Base-by-base conservation (phyloP, 2,888 invertebrate species). In the Polia nebulosa region DNA sequence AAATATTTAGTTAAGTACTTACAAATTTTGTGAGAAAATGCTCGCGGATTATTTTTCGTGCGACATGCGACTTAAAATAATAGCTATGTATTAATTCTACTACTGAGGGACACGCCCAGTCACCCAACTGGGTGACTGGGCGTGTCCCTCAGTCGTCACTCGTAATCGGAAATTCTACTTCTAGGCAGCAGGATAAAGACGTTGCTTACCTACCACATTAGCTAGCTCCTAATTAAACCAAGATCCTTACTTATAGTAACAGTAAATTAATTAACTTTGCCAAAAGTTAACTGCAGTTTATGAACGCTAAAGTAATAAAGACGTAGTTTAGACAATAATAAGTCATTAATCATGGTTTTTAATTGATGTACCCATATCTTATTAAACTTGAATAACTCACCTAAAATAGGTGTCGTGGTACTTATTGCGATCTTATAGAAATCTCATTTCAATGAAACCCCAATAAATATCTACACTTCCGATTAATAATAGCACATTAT, bases 401-500 rank as follows among this genome's bases (percentile, higher is more conserved):
- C 85, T 62, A 85, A 83, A 76, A 85, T 74, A 73, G 80, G 45
- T 49, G 59, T 56, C 57, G 27, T n/a, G 29, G 63, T 70, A 59
- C 69, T 78, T 70, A 83, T 53, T 71, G 63, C 71, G 64, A 74
- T 80, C 78, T 68, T 65, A 75, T 51, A 82, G 74, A 78, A 82
- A 81, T 79, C 72, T 75, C 44, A 81, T 76, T 84, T 82, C 80
- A 80, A 87, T 85, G 76, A 83, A 80, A 83, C 88, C 90, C 88
- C 84, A 90, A 88, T 90, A 89, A 86, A 82, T 88, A 86, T 86
- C 61, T 85, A 84, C 85, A 86, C 87, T 85, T 89, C 88, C 87
- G 85, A 90, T 87, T 90, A 90, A 90, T 89, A 90, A 89, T 89
- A 90, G 80, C 81, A 64, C 73, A 76, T 79, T 81, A 79, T 32